Evolutionary conservation across 1,140 invertebrate species (phyloP).

Genomic region (Cydia amplana): DNA sequence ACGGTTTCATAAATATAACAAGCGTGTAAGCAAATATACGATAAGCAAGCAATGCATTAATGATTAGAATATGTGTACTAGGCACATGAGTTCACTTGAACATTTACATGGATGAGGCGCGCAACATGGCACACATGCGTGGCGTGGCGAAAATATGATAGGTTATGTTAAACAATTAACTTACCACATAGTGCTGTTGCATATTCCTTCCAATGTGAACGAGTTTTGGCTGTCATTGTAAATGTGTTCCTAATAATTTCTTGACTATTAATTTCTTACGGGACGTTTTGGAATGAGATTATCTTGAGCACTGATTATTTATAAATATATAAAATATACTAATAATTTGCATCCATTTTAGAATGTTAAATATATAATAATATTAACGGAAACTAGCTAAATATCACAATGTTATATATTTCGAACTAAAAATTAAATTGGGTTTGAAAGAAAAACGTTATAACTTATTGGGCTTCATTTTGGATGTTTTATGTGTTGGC

Average conservation of each 20-base stretch:
- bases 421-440: slow-evolving; percentile 73
- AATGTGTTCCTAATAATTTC: slow-evolving; percentile 52
- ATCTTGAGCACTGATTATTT: slow-evolving; percentile 73
- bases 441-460: slow-evolving; percentile 72
- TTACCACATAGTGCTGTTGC: slow-evolving; percentile 78
- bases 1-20: not conserved
- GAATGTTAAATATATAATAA: slow-evolving; percentile 72
- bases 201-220: slow-evolving; percentile 80
- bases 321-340: slow-evolving; percentile 62
- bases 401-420: slow-evolving; percentile 76
- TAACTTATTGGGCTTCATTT: slow-evolving; percentile 78
- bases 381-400: slow-evolving; percentile 68
- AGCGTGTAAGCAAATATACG: slow-evolving; percentile 3
- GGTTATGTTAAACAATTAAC: slow-evolving; percentile 72
- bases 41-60: slow-evolving; percentile 4
- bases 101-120: not conserved
- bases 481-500: slow-evolving; percentile 77
- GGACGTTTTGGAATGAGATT: slow-evolving; percentile 77
- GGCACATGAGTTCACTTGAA: slow-evolving; percentile 1
- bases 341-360: slow-evolving; percentile 71
- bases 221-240: slow-evolving; percentile 75
- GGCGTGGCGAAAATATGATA: slow-evolving; percentile 32
- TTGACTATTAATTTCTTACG: slow-evolving; percentile 58
- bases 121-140: slow-evolving; percentile 22
- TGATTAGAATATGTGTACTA: not conserved